Evolutionary conservation across 2,888 invertebrate species (phyloP), one percentile per base, ranked within the genome.

Genomic region (Nomada flava): DNA sequence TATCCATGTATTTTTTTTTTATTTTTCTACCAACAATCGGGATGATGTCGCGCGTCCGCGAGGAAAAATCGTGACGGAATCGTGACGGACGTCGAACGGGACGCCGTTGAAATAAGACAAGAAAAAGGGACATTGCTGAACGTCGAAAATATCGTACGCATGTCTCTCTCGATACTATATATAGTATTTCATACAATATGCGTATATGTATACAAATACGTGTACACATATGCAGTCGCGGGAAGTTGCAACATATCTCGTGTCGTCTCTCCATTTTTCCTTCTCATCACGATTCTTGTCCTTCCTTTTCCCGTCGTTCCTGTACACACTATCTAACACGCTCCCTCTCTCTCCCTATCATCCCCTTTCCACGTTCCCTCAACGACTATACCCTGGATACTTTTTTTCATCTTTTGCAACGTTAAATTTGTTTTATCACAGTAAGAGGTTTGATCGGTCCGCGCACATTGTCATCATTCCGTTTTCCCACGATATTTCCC

Each of bases 121-220:
- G 11, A 55, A 36, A 71, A 60, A 77, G 29, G 70, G 29, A 70
- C 76, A 76, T 82, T 68, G 52, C 77, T 77, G 36, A 69, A 63
- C 64, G 62, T 62, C 64, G 68, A 64, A 83, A 75, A 77, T 84
- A 83, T 84, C 77, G 79, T 82, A 80, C 82, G 79, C 65, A 69
- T 59, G 73, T 76, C 68, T 74, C 57, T 23, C 15, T 50, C 20
- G 23, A 69, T 44, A 59, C 52, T 55, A 23, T 62, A 72, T 55
- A 52, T 57, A 68, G 65, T 69, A 69, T 68, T 62, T 57, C 2
- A 26, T 29, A 47, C 62, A 69, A 15, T 60, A 60, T 70, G 2
- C 59, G n/a, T 74, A 36, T 69, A 59, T 52, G 62, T 63, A 74
- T 69, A 60, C 68, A 68, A 64, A 60, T 36, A 64, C 63, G 50